Conservation (phyloP, 2,113 vertebrate genomes). For the Poeciliopsis turrubarensis region DNA sequence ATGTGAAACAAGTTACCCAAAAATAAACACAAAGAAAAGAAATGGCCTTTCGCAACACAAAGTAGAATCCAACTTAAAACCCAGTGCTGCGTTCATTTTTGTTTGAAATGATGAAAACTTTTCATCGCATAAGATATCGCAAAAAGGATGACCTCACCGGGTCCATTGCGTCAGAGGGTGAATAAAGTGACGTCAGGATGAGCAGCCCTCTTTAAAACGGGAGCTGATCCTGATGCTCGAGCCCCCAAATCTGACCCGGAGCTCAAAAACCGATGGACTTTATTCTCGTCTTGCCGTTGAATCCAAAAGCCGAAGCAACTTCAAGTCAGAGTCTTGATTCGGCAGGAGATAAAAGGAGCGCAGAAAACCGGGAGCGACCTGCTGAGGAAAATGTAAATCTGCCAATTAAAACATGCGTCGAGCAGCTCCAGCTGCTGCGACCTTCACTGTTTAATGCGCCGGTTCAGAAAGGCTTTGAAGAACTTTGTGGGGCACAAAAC, state of each 20-base stretch:
- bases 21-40: too few relatives aligned
- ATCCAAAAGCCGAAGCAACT: not conserved
- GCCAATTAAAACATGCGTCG: slow-evolving; percentile 3
- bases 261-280: not conserved
- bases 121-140: too few relatives aligned
- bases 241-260: not conserved
- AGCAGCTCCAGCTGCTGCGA: not conserved
- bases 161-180: too few relatives aligned
- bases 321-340: not conserved
- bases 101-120: too few relatives aligned
- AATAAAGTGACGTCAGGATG: too few relatives aligned
- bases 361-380: not conserved
- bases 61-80: too few relatives aligned
- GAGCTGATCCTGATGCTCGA: not conserved
- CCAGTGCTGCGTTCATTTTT: too few relatives aligned
- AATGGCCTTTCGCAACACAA: too few relatives aligned
- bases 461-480: not conserved
- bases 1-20: too few relatives aligned
- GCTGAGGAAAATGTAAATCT: not conserved
- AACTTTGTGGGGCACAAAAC: not conserved
- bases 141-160: too few relatives aligned
- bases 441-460: slow-evolving; percentile 14
- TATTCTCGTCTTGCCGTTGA: not conserved
- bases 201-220: too few relatives aligned
- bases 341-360: slow-evolving; percentile 13